A percentile compares a stretch with the other conserved stretches of the same genome.
Conservation (phyloP, 2,113 vertebrate genomes). For the Carettochelys insculpta region DNA sequence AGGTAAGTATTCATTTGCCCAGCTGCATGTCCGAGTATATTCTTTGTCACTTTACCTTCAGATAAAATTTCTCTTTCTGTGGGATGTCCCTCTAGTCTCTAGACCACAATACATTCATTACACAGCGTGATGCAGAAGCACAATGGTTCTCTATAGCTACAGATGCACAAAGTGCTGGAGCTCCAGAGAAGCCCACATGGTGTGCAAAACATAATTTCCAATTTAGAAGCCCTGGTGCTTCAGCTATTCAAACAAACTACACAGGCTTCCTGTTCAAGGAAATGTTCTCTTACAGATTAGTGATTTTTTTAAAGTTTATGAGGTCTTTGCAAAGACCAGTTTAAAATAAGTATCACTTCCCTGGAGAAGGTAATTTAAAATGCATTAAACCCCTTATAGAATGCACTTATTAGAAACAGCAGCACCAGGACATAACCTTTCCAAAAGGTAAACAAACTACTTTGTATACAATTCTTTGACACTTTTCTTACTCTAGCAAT, state of each 20-base stretch:
- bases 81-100: not conserved
- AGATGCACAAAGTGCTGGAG: not conserved
- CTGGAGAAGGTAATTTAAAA: not conserved
- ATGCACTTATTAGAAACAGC: not conserved
- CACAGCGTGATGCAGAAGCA: not conserved
- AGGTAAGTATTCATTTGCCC: not conserved
- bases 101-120: not conserved
- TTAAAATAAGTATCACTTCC: not conserved
- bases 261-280: not conserved
- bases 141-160: not conserved
- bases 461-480: not conserved
- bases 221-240: not conserved
- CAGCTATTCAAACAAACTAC: not conserved
- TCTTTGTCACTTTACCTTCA: not conserved
- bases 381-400: not conserved
- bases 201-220: not conserved
- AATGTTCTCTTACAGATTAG: not conserved
- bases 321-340: not conserved
- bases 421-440: not conserved
- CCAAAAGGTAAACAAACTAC: not conserved
- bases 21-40: not conserved
- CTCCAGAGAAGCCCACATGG: not conserved
- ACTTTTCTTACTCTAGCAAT: not conserved
- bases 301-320: not conserved
- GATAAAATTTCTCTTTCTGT: not conserved